Base-by-base conservation (phyloP, 2,113 vertebrate genomes). In the Apaloderma vittatum region DNA sequence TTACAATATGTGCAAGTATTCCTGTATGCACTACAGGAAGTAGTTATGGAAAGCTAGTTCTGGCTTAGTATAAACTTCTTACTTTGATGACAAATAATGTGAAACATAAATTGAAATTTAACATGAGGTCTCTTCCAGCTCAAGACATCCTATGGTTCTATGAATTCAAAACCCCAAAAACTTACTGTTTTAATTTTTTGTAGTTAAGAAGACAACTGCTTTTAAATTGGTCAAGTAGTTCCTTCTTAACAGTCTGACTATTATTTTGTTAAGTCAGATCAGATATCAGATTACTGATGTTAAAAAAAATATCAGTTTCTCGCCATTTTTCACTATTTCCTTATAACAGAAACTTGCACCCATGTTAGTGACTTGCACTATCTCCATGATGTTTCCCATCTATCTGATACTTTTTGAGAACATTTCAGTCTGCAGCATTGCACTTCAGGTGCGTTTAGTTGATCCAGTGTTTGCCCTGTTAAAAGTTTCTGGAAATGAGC, bases 311-410 rank as follows among this genome's bases (percentile, higher is more conserved):
- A 55, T 2, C 3, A 6, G 2, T 58, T 88, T 54, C 23, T 40
- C 27, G 24, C 18, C 10, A 43, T 82, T 79, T 6, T 12, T 9
- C 5, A 66, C 3, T 12, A 6, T 59, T 86, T 48, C 19, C 3
- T 62, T 37, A 20, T 4, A 46, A 1, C 19, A 5, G 17, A 15
- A 79, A 9, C 8, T 43, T 59, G 24, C 6, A 21, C 6, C 30
- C 43, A 71, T 0, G 1, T 40, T 1, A 16, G 12, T 0, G 0
- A 55, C 22, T 63, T 59, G 59, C 88, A 91, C 24, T 37, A 17
- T 55, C 8, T 3, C 13, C 0, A 2, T 51, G 15, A 8, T 32
- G 4, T 72, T 89, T 54, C 1, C 5, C 5, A 51, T 21, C 20
- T 17, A n/a, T 12, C 22, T 72, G 43, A 32, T 12, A 45, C 4